A percentile compares a stretch with the other conserved stretches of the same genome.
phyloP scores from a whole-genome alignment of 2,797 vertebrate genomes.

The Rousettus madagascariensis region DNA sequence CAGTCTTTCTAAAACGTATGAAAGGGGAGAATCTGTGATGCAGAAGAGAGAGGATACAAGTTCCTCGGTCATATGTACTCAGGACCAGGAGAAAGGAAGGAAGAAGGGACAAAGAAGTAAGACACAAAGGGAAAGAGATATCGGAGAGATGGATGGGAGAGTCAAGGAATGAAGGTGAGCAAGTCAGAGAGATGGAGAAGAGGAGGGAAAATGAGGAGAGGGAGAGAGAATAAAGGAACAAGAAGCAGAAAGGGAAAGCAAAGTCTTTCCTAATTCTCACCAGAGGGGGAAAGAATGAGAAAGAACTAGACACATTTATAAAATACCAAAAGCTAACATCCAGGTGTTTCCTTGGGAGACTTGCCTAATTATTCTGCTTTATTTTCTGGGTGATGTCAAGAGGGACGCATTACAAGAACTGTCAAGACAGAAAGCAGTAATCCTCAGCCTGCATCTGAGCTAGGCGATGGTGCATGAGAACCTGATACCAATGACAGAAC shows the following conservation, averaged over 20 bases:
- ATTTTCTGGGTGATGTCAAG: not conserved
- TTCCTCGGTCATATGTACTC: not conserved
- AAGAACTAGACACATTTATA: not conserved
- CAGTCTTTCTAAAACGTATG: not conserved
- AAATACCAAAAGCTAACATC: not conserved
- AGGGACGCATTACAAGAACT: not conserved
- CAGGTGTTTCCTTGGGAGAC: constrained; percentile 47
- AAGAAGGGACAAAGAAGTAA: not conserved
- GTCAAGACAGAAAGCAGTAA: not conserved
- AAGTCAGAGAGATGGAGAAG: not conserved
- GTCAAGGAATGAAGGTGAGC: not conserved
- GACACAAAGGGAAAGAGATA: not conserved
- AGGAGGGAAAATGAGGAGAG: not conserved
- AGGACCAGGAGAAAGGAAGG: not conserved
- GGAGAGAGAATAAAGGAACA: not conserved
- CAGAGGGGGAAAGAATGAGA: not conserved
- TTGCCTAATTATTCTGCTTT: not conserved
- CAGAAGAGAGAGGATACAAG: not conserved
- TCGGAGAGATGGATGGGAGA: not conserved
- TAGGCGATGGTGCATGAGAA: not conserved
- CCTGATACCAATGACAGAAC: not conserved
- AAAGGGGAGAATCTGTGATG: not conserved
- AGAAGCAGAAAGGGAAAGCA: not conserved
- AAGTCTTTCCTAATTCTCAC: not conserved
- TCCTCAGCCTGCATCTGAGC: not conserved